Conservation (phyloP, 2,888 invertebrate genomes). For the Nyleta sp. region DNA sequence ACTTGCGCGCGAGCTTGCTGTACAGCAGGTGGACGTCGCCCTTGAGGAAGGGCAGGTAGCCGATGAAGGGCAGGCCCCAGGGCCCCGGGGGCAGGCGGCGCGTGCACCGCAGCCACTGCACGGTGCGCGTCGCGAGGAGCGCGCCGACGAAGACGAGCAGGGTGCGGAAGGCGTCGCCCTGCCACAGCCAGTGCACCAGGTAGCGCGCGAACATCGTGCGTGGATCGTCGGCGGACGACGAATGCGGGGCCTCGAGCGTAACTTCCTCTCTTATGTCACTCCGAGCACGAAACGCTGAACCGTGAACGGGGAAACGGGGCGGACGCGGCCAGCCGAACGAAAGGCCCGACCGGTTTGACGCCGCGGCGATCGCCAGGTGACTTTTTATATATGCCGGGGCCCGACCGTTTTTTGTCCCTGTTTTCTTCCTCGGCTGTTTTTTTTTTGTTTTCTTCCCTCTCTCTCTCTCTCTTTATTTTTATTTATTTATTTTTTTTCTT, state of each 20-base stretch:
- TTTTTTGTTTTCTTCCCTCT: no score
- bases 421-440: no score
- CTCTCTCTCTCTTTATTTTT: constrained; percentile 13
- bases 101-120: constrained; percentile 79
- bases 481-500: no score
- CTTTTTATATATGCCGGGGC: constrained; percentile 38
- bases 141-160: constrained; percentile 83
- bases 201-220: constrained; percentile 75
- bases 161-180: constrained; percentile 71
- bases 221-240: constrained; percentile 38
- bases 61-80: constrained; percentile 93
- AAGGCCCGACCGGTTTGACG: constrained; percentile 53
- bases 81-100: constrained; percentile 92
- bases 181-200: constrained; percentile 73
- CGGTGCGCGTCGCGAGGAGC: constrained; percentile 79
- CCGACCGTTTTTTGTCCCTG: not conserved
- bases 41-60: constrained; percentile 92
- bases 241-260: constrained; percentile 30
- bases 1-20: constrained; percentile 89
- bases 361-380: constrained; percentile 41
- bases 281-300: constrained; percentile 30
- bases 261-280: constrained; percentile 53
- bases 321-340: constrained; percentile 35
- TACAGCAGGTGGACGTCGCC: constrained; percentile 90
- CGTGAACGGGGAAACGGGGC: constrained; percentile 31